phyloP scores from a whole-genome alignment of 1,140 invertebrate genomes.

The Pararge aegeria region DNA sequence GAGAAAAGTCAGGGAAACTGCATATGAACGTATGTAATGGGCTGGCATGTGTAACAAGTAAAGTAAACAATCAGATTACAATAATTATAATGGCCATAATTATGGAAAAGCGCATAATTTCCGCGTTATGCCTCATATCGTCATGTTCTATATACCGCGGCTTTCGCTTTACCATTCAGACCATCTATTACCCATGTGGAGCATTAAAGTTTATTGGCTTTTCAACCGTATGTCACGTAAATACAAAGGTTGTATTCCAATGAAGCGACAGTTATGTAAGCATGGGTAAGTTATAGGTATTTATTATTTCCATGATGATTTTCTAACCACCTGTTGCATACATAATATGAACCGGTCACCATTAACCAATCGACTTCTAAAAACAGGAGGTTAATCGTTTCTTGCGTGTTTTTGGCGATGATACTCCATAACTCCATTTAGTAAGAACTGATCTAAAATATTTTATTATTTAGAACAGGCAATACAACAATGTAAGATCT shows the following conservation, averaged over 20 bases:
- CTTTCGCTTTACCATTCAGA: conserved; percentile 6
- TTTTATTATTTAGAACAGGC: too few species aligned
- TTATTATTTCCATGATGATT: not conserved
- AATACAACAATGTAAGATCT: too few species aligned
- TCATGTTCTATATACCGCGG: conserved; percentile 17
- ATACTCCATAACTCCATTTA: too few species aligned
- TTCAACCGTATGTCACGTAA: not conserved
- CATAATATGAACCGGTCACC: not conserved
- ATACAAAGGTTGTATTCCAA: not conserved
- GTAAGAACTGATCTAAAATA: too few species aligned
- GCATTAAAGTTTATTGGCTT: not conserved
- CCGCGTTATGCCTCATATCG: conserved; percentile 6
- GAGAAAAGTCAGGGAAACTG: too few species aligned
- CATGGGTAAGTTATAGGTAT: not conserved
- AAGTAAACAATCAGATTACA: not conserved
- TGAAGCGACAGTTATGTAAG: not conserved
- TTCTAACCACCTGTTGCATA: not conserved
- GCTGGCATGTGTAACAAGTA: not conserved
- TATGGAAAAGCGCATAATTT: conserved; percentile 1
- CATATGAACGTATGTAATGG: too few species aligned
- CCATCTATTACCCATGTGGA: conserved; percentile 10
- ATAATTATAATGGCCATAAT: conserved; percentile 1
- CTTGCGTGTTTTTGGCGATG: too few species aligned
- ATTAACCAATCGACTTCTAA: not conserved
- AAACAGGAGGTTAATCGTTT: too few species aligned